Base-by-base conservation (phyloP, 2,797 vertebrate genomes). In the Sebastes alutus region DNA sequence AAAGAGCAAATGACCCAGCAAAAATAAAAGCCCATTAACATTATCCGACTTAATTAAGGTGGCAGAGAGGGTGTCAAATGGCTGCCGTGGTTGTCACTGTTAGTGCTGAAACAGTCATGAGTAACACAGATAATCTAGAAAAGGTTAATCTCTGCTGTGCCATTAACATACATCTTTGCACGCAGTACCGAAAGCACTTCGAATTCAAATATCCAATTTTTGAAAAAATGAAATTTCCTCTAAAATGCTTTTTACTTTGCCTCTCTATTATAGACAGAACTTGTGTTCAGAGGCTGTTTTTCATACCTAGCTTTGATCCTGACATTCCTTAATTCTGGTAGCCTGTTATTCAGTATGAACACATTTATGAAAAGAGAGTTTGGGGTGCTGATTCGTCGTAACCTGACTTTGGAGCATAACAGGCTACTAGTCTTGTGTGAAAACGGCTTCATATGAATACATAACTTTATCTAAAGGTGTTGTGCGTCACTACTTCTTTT, bases 1-100 rank as follows among this genome's bases (percentile, higher is more conserved):
- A 80, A 79, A 79, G 66, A 49, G 35, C 71, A 73, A 81, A 70
- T 73, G 33, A 82, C 29, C 32, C 27, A 8, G 63, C 18, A 52
- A 59, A 59, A 73, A 67, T 74, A 32, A 75, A 70, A 29, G 30
- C 74, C 63, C 62, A 30, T 72, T 65, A 56, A 75, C 27, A 68
- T 75, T 71, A 58, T 78, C 87, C 62, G 77, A 27, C 68, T 66
- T 80, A 82, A 87, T 81, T 76, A 82, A 71, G 67, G 68, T 72
- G 32, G 33, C 32, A 32, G 46, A 72, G 33, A 52, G 25, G 25
- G 14, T 76, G 54, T 70, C 25, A 71, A 32, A 59, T 66, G 56
- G 64, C 38, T 42, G 55, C 25, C 3, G 22, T 35, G 46, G 7
- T 72, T 52, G 32, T 62, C 58, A 33, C 25, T 60, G 7, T 49